Evolutionary conservation across 2,888 invertebrate genomes (phyloP), one percentile per base, ranked within the genome.

Genomic region (Nipponacmea schrenckii): DNA sequence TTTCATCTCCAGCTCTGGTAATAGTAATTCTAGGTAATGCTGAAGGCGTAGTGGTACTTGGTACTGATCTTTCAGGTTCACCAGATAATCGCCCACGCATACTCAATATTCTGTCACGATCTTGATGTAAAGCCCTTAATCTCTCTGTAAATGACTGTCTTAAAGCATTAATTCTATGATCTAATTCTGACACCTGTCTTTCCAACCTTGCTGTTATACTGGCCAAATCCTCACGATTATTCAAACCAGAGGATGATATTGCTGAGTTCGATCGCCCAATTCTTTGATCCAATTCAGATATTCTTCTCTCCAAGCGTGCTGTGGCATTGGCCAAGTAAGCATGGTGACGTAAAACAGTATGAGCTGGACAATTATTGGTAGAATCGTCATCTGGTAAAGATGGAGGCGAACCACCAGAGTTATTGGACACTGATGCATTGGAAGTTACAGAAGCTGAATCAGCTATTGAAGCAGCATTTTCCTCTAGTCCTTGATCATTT

Each of bases 111-210:
- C 79, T 56, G 14, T 74, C 72, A 27, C 80, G 70, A 66, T 80
- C 79, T 46, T 75, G 77, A 27, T 81, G 77, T 48, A 84, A 65
- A 10, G 77, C 77, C 45, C 77, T 71, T 20, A 83, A 67, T 69
- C 81, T 79, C 26, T 80, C 76, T 65, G 80, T 81, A 70, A 83
- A 84, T 48, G 77, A 81, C 48, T 83, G 81, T 26, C 82, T 71
- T 67, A 84, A 72, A 8, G 77, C 78, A 26, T 75, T 80, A n/a
- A 84, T 82, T 63, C 84, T 72, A 2, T 79, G 72, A 72, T 83
- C 81, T 15, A 84, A 72, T 69, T 81, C 82, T 39, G 77, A 79
- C 76, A 84, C 82, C 76, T 84, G 81, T 31, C 77, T 74, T 70
- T 81, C 81, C 44, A 82, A 76, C 50, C 80, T 75, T 24, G 79